These are phyloP conservation scores for Strigamia maritima DNA, from an alignment of 2,888 invertebrate species.

Conservation along the genomic window DNA sequence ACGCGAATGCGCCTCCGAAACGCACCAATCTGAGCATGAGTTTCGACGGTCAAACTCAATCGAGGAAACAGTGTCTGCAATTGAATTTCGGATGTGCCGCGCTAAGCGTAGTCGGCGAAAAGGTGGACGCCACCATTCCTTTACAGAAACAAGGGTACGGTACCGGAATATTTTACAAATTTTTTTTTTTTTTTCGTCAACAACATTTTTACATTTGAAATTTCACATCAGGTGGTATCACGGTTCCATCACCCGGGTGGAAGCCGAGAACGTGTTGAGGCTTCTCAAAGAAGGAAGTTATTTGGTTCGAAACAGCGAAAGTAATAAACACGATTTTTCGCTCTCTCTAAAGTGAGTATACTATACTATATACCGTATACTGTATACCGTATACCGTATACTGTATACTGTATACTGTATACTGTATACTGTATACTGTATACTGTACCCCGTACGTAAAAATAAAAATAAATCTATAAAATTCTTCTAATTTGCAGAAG, in stretches of 20 bases:
- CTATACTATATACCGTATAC: too few species aligned
- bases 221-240: conserved; percentile 74
- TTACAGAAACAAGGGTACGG: conserved; percentile 86
- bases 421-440: too few species aligned
- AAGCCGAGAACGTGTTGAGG: conserved; percentile 83
- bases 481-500: conserved; percentile 62
- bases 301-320: conserved; percentile 89
- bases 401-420: too few species aligned
- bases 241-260: conserved; percentile 83
- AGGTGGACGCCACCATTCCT: conserved; percentile 75
- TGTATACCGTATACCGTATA: too few species aligned
- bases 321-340: conserved; percentile 88
- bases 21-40: conserved; percentile 37
- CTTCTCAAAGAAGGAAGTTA: conserved; percentile 86
- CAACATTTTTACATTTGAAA: not conserved
- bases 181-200: too few species aligned
- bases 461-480: too few species aligned
- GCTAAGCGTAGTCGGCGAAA: conserved; percentile 63
- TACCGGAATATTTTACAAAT: too few species aligned
- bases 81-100: conserved; percentile 57
- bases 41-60: conserved; percentile 42
- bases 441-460: too few species aligned
- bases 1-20: conserved; percentile 8
- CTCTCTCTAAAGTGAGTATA: conserved; percentile 91
- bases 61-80: conserved; percentile 48